Base-by-base conservation (phyloP, 2,888 invertebrate species). In the Helobdella robusta region DNA sequence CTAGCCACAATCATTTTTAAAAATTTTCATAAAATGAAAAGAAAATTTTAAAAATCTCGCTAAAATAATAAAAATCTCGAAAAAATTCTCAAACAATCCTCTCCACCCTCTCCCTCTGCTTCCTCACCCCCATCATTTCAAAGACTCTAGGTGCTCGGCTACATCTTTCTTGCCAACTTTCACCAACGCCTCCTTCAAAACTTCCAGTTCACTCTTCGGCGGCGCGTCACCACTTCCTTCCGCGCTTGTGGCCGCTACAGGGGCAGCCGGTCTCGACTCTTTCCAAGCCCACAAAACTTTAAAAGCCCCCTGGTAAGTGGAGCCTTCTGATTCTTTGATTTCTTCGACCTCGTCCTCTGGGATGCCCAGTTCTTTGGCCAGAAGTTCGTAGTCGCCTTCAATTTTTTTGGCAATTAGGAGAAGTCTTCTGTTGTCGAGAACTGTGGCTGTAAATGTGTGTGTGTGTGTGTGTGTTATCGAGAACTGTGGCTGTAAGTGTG, bases 271-370 rank as follows among this genome's bases (percentile, higher is more conserved):
- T 20, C 64, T 28, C 23, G 40, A 44, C 5, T 66, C 66, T 20
- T 52, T 61, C 68, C 68, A 68, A 2, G 61, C 63, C 68, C 68
- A 68, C 52, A 68, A 36, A 32, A 68, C 59, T 59, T 68, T 68
- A 44, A 68, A 68, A 8, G 66, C 52, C 25, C 68, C 68, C 60
- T 68, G 68, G 58, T 68, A 68, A 20, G 66, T 67, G 32, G 44
- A 34, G 23, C 66, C 68, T 32, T 67, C 66, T 20, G 30, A 46
- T 30, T 67, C 66, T 32, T 46, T 50, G 36, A 68, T 68, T 44
- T 68, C 68, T n/a, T 40, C 48, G 40, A 66, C 23, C 32, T 68
- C 68, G 54, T 68, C 68, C 1, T 66, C 66, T 0, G 60, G 34
- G 23, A 68, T 23, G 32, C 61, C 68, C 32, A 68, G 58, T 15